Base-by-base conservation (phyloP, 2,888 invertebrate species). In the Lithodes maja region DNA sequence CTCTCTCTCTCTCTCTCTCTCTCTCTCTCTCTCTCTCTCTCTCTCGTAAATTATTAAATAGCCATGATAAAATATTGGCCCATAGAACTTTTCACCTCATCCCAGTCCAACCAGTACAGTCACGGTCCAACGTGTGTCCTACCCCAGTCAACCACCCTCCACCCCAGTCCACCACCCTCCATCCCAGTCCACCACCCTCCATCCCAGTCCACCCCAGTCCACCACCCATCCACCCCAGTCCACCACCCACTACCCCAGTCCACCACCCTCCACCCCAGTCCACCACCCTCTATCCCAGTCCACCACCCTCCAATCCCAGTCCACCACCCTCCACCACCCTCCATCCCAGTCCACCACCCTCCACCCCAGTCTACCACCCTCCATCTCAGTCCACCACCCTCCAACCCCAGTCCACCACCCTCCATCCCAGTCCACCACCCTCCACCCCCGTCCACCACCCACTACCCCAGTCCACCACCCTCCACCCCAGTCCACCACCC, bases 121-220 rank as follows among this genome's bases (percentile, higher is more conserved):
- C 74, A 9, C 74, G 2, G 74, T 33, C 74, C 74, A 74, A 7
- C 74, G 3, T 5, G n/a, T 7, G 5, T 12, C 61, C 33, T 33
- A 33, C 33, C 33, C 33, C 33, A 33, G 33, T 33, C 33, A 0
- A 33, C 33, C 33, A 33, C 61, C 12, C 61, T 61, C 61, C 61
- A 61, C 1, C 12, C 61, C 61, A 61, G 61, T 7, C 17, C 75
- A 17, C 61, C 12, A 9, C 61, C 61, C 61, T 61, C 61, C 55
- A 9, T 55, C 55, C 55, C 55, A 55, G 55, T 55, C 55, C 55
- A 55, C 55, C 55, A n/a, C 74, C n/a, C n/a, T 74, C 3, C 7
- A 74, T 33, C 74, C 74, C 74, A 74, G 74, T 33, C 74, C 74
- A 74, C 74, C 74, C n/a, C n/a, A 74, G 74, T 61, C 61, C 61